Conservation (phyloP, 2,797 vertebrate species). For the Hippopotamyrus pictus region DNA sequence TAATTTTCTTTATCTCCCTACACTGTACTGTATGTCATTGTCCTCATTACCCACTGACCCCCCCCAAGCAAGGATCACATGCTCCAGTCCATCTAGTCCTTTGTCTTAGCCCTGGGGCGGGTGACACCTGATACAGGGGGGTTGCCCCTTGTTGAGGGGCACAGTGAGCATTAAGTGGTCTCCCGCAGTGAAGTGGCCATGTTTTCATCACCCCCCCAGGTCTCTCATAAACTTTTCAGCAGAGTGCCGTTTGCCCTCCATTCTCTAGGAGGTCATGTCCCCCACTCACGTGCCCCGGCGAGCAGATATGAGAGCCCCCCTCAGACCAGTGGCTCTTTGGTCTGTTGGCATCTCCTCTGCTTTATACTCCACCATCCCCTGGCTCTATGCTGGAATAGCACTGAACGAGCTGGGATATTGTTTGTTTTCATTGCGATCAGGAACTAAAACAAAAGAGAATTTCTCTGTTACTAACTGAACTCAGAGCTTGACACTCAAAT, state of each 20-base stretch:
- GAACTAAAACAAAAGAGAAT: not conserved
- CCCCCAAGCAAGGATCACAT: not conserved
- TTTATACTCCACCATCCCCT: not conserved
- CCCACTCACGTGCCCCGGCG: not conserved
- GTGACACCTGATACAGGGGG: slow-evolving; percentile 35
- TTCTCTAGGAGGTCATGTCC: not conserved
- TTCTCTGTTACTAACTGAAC: not conserved
- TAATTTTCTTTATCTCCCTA: not conserved
- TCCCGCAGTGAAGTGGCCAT: slow-evolving; percentile 21
- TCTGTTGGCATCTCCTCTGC: not conserved
- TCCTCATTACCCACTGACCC: not conserved
- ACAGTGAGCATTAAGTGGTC: slow-evolving; percentile 45
- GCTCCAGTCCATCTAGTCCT: not conserved
- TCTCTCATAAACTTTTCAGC: slow-evolving; percentile 55
- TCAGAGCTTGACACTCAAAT: not conserved
- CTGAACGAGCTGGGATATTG: not conserved
- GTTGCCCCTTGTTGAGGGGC: slow-evolving; percentile 26
- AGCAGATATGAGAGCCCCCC: not conserved
- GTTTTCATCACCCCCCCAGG: slow-evolving; percentile 56
- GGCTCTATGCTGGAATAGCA: not conserved
- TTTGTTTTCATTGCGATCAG: not conserved
- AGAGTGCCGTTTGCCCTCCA: slow-evolving; percentile 16
- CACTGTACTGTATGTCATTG: not conserved
- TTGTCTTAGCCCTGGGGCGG: not conserved
- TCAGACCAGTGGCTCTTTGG: not conserved